phyloP scores from a whole-genome alignment of 92 coral and sea anemone genomes.

The Paramuricea clavata region DNA sequence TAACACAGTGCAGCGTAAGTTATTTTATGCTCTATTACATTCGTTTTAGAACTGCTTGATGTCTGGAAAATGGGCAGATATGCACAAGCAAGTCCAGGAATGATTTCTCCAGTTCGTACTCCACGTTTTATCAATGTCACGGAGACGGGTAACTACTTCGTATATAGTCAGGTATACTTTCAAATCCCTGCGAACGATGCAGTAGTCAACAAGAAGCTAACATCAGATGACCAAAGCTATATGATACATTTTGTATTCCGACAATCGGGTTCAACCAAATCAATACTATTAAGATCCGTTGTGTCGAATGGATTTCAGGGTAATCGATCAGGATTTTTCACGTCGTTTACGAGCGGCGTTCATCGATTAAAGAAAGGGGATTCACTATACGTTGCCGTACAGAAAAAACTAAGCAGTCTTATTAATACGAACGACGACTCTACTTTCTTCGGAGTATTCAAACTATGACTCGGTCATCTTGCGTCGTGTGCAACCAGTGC shows the following conservation, averaged over 20 bases:
- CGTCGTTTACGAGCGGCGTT: conserved; percentile 50
- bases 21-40: neutral
- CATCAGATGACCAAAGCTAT: neutral
- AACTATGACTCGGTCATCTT: conserved; percentile 1
- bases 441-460: conserved; percentile 40
- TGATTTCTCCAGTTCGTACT: neutral
- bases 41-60: conserved; percentile 27
- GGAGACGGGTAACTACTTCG: conserved; percentile 29
- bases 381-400: conserved; percentile 31
- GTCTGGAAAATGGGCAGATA: conserved; percentile 1
- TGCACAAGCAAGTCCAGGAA: conserved; percentile 22
- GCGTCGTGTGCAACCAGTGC: conserved; percentile 14
- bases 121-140: conserved; percentile 4
- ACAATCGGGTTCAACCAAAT: conserved; percentile 26
- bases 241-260: conserved; percentile 35
- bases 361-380: conserved; percentile 45
- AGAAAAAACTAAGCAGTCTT: conserved; percentile 23
- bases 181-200: neutral
- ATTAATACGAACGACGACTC: conserved; percentile 31
- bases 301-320: conserved; percentile 23
- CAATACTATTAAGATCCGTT: conserved; percentile 32
- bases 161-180: conserved; percentile 34
- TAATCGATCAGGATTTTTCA: neutral
- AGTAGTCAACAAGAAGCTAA: neutral
- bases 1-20: too few species aligned